Evolutionary conservation across 2,113 vertebrate species (phyloP), one percentile per base, ranked within the genome.

Genomic region (Jacana jacana): DNA sequence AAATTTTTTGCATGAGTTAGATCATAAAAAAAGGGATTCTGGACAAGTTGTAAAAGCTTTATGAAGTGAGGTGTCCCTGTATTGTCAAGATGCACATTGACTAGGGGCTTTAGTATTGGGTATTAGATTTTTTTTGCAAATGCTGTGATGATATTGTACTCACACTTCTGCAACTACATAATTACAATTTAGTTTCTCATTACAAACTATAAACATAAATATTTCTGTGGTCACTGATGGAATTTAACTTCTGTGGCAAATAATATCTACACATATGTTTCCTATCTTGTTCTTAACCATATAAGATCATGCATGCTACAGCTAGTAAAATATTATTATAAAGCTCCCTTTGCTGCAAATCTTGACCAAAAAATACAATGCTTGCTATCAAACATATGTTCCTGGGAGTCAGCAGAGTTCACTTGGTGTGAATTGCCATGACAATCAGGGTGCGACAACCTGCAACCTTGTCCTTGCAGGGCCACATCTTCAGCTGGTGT

Each of bases 141-240:
- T 55, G 54, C 9, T 3, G 3, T 24, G 68, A 40, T 52, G 80
- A n/a, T 64, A 39, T 49, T 89, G 86, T 30, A 69, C 81, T 93
- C 13, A 5, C 80, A 76, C 85, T 58, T 85, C 84, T 63, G 63
- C 80, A 96, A 91, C 92, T 78, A 86, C 95, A 7, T 76, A 95
- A 84, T 96, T 96, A 83, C 92, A 91, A 90, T 83, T 90, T 88
- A 10, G 91, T 91, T 96, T 98, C 88, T 89, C 93, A 95, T 94
- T 92, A 46, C 77, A 64, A 84, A 51, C 51, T 51, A 58, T 81
- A 95, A 80, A 91, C 27, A 13, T 95, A 78, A 94, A 88, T 95
- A 70, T 95, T 97, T 89, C 91, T 93, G 91, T 83, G 92, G 88
- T 80, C 93, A 72, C 76, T 51, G 82, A 18, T 86, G 96, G 95